These are phyloP conservation scores for Enteromius trimaculatus DNA, from an alignment of 2,797 vertebrate species.

Conservation along the genomic window DNA sequence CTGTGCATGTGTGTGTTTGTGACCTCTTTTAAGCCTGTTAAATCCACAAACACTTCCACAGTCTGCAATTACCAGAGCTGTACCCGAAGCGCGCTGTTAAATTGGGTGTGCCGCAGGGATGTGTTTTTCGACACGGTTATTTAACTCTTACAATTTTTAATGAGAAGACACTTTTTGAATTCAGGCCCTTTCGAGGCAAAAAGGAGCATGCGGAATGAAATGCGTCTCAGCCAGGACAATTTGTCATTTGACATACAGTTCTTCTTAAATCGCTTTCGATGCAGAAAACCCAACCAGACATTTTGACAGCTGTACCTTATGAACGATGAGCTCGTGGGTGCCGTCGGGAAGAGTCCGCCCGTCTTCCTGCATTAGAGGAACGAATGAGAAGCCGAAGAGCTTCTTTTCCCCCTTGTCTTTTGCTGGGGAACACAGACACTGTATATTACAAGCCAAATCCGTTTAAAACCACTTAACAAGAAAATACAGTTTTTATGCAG, in stretches of 20 bases:
- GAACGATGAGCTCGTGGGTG: constrained; percentile 95
- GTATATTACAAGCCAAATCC: not conserved
- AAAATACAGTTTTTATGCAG: not conserved
- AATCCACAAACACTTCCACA: constrained; percentile 39
- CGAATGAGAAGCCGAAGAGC: constrained; percentile 97
- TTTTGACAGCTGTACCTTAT: constrained; percentile 83
- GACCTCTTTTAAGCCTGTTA: constrained; percentile 29
- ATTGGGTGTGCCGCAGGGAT: constrained; percentile 38
- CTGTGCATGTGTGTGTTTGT: not conserved
- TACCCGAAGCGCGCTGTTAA: constrained; percentile 12
- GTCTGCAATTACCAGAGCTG: constrained; percentile 27
- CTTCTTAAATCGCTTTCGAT: not conserved
- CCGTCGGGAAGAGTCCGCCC: constrained; percentile 95
- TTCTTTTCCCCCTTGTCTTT: constrained; percentile 99
- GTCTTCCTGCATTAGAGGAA: constrained; percentile 98
- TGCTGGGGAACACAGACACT: constrained; percentile 74
- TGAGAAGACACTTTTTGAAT: constrained; percentile 12
- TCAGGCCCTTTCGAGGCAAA: not conserved
- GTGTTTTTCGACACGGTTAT: constrained; percentile 20
- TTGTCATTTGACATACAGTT: not conserved
- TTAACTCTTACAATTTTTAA: constrained; percentile 23
- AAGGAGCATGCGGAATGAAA: not conserved
- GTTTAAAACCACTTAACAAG: not conserved
- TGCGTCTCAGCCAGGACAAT: not conserved
- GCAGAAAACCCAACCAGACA: not conserved